Evolutionary conservation across 1,140 invertebrate species (phyloP).

Genomic region (Epicauta chinensis): DNA sequence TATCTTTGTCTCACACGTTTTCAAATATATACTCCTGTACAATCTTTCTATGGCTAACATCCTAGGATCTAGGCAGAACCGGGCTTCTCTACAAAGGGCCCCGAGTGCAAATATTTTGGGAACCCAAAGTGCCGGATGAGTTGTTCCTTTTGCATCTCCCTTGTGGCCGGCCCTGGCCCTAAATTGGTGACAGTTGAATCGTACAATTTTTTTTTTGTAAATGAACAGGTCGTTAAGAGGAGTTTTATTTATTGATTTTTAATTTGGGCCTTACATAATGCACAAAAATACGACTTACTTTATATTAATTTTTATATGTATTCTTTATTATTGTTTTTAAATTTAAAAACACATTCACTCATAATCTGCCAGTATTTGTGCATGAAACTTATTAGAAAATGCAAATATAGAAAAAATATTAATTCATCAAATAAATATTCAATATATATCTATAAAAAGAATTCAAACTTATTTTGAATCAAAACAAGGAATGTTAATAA

Average conservation of each 20-base stretch:
- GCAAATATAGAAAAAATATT: constrained; percentile 9
- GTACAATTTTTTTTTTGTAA: not conserved
- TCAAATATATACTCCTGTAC: too few relatives aligned
- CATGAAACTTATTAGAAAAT: not conserved
- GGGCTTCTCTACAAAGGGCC: too few relatives aligned
- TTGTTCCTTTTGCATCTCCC: too few relatives aligned
- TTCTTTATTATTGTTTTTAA: constrained; percentile 6
- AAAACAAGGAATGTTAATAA: constrained; percentile 12
- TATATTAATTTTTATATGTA: too few relatives aligned
- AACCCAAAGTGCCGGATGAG: too few relatives aligned
- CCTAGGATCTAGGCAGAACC: too few relatives aligned
- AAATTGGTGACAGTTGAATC: too few relatives aligned
- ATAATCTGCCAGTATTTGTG: constrained; percentile 11
- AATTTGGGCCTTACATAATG: constrained; percentile 11
- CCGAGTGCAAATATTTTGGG: too few relatives aligned
- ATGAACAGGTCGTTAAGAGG: constrained; percentile 1
- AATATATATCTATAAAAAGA: constrained; percentile 11
- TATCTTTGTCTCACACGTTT: too few relatives aligned
- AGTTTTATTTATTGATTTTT: constrained; percentile 11
- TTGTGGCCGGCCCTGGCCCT: too few relatives aligned
- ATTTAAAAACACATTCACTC: constrained; percentile 8
- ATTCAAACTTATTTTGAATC: not conserved
- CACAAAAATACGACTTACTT: too few relatives aligned
- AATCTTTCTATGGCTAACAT: too few relatives aligned
- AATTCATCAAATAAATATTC: constrained; percentile 1